Evolutionary conservation across 37 sponge, comb jelly and placozoan species (phyloP).

Genomic region (Ephydatia muelleri): DNA sequence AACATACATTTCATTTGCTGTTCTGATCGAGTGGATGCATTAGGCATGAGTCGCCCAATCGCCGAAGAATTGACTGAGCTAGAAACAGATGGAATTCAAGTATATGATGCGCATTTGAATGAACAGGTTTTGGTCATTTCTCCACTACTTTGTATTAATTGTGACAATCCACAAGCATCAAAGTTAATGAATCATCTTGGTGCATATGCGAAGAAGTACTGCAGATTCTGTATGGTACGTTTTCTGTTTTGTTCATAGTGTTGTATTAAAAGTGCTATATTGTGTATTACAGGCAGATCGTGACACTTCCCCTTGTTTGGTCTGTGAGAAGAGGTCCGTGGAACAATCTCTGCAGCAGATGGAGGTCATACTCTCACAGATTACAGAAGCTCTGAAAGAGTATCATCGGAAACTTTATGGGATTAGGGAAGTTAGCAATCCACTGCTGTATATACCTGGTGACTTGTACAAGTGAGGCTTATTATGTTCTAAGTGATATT

Average conservation of each 20-base stretch:
- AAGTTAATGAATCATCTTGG: conserved; percentile 24
- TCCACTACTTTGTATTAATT: conserved; percentile 15
- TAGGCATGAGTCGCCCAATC: conserved; percentile 2
- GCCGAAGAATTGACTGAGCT: conserved; percentile 2
- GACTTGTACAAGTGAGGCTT: neutral
- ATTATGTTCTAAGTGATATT: neutral
- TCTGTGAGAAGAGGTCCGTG: neutral
- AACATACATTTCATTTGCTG: conserved; percentile 28
- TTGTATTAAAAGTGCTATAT: neutral
- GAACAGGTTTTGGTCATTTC: conserved; percentile 20
- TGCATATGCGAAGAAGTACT: conserved; percentile 7
- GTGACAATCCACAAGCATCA: conserved; percentile 37
- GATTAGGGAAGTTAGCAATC: neutral
- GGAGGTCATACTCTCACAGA: neutral
- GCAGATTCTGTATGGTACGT: conserved; percentile 33
- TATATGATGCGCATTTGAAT: conserved; percentile 28
- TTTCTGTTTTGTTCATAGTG: neutral
- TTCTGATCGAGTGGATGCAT: neutral
- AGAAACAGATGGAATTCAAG: conserved; percentile 20
- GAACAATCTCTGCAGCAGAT: neutral
- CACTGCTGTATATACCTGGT: conserved; percentile 5
- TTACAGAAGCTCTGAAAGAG: neutral
- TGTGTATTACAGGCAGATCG: neutral
- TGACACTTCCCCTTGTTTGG: neutral
- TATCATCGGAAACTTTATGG: conserved; percentile 11